Conservation (phyloP, 2,888 invertebrate species). For the Scaptodrosophila latifasciaeformis region DNA sequence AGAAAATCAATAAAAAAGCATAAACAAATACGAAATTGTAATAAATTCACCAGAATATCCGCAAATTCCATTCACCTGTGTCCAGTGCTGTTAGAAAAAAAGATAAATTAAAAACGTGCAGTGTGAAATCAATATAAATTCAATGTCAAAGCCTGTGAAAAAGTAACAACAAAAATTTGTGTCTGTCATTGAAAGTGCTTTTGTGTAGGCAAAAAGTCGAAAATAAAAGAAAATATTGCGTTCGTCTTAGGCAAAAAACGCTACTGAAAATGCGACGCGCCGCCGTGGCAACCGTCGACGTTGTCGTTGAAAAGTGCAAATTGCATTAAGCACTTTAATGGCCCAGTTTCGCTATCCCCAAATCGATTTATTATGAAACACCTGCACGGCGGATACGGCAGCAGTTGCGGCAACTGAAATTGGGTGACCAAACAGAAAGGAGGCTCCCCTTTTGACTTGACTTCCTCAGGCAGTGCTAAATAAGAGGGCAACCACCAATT, state of each 20-base stretch:
- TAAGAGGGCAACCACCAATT: neutral
- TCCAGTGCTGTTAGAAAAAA: neutral
- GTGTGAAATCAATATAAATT: constrained; percentile 13
- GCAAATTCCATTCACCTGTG: constrained; percentile 5
- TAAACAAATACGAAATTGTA: constrained; percentile 4
- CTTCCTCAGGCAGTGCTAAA: neutral
- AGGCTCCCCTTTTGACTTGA: too few species aligned
- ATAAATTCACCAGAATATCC: neutral
- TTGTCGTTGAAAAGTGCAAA: constrained; percentile 11
- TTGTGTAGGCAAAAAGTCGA: too few species aligned
- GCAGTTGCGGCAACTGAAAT: too few species aligned
- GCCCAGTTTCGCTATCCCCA: constrained; percentile 31
- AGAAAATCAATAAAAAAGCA: neutral
- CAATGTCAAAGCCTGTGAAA: constrained; percentile 24
- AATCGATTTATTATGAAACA: constrained; percentile 68
- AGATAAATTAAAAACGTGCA: constrained; percentile 3
- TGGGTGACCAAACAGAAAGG: too few species aligned
- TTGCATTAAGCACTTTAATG: constrained; percentile 32
- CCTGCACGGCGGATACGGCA: constrained; percentile 31
- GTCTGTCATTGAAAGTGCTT: neutral
- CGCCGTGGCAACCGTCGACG: neutral
- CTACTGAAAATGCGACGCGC: neutral
- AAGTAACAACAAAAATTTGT: neutral
- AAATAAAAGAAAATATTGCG: too few species aligned
- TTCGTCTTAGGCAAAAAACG: neutral